Conservation (phyloP, 2,113 vertebrate genomes). For the Circaetus gallicus region DNA sequence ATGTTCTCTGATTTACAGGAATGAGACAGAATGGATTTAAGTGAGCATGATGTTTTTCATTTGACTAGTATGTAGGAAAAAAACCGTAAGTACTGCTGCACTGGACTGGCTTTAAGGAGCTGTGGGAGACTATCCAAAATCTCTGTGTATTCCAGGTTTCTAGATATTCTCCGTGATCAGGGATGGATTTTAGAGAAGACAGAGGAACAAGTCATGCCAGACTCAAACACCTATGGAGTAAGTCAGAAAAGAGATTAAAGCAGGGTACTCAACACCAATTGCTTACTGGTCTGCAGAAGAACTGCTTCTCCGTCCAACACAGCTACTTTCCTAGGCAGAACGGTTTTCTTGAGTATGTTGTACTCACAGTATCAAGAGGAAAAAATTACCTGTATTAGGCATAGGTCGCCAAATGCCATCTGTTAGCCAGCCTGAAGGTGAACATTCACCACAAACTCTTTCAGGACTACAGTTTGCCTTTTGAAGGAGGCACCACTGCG, state of each 20-base stretch:
- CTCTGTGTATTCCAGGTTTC: background rate
- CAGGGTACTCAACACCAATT: background rate
- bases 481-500: background rate
- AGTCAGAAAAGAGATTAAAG: background rate
- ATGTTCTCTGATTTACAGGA: background rate
- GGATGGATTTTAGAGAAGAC: background rate
- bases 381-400: background rate
- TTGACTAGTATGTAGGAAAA: background rate
- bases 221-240: background rate
- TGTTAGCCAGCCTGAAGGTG: background rate
- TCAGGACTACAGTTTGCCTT: background rate
- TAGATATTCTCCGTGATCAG: accelerated
- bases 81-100: background rate
- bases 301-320: background rate
- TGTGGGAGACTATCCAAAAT: background rate
- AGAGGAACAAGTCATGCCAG: background rate
- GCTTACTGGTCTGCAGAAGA: background rate
- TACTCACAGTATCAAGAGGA: background rate
- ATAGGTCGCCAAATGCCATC: background rate
- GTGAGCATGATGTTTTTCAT: background rate
- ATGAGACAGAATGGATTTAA: background rate
- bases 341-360: background rate
- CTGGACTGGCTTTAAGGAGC: background rate
- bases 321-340: background rate
- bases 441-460: background rate